phyloP scores from a whole-genome alignment of 1,140 invertebrate species.

The Brachionus sp. region DNA sequence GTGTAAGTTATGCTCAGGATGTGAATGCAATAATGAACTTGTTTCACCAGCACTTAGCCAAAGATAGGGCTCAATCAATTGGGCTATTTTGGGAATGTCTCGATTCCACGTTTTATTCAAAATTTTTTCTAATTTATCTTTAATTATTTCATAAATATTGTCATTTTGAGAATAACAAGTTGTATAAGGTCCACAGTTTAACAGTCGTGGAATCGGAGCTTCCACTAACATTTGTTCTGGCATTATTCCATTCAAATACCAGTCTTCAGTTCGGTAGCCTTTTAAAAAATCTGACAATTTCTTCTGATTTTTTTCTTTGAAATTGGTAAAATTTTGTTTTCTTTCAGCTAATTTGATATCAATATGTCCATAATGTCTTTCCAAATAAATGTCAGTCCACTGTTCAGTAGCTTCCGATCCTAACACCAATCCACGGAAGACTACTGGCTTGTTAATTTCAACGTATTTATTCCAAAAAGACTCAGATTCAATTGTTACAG shows the following conservation, averaged over 20 bases:
- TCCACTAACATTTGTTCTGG: constrained; percentile 54
- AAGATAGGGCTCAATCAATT: constrained; percentile 53
- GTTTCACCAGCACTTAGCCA: constrained; percentile 59
- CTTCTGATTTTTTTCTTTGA: neutral
- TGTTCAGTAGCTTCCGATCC: neutral
- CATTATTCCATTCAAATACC: constrained; percentile 54
- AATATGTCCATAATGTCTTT: constrained; percentile 4
- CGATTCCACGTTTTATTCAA: neutral
- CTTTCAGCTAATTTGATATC: constrained; percentile 3
- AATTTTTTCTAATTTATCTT: neutral
- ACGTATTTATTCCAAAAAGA: constrained; percentile 29
- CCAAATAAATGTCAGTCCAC: constrained; percentile 29
- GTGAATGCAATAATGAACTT: constrained; percentile 53
- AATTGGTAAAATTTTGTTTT: neutral
- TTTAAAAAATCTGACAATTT: constrained; percentile 55
- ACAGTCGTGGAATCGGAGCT: constrained; percentile 48
- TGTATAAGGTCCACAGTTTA: constrained; percentile 21
- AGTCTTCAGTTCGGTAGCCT: constrained; percentile 57
- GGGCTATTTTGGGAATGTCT: constrained; percentile 52
- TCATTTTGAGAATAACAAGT: neutral
- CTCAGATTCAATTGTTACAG: neutral
- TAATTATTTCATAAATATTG: neutral
- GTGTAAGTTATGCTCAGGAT: constrained; percentile 57
- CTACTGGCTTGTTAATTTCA: neutral
- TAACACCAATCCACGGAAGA: constrained; percentile 1